Percentiles rank a stretch among this genome's conserved stretches.
Evolutionary conservation across 2,113 vertebrate genomes (phyloP).

Genomic region (Orthonyx spaldingii): DNA sequence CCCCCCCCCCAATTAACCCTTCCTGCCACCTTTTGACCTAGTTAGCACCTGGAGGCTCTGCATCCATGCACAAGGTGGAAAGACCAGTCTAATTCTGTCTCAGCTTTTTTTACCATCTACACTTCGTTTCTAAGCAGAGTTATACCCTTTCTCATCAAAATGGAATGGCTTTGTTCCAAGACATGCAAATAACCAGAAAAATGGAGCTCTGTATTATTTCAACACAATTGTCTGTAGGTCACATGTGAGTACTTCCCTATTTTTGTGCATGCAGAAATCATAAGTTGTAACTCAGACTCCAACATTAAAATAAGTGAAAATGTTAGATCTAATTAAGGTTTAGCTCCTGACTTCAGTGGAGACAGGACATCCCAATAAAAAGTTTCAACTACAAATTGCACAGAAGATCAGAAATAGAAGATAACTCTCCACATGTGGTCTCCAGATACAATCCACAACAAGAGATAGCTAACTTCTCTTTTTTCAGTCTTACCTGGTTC

Average conservation of each 20-base stretch:
- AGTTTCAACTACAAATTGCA: not conserved
- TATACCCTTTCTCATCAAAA: not conserved
- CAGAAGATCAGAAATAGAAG: not conserved
- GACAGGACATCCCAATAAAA: not conserved
- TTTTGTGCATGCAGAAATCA: not conserved
- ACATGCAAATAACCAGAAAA: not conserved
- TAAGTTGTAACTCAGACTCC: not conserved
- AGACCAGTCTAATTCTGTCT: not conserved
- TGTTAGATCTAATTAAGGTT: not conserved
- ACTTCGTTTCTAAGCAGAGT: not conserved
- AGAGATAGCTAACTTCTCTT: not conserved
- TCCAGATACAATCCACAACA: not conserved
- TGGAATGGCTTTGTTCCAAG: not conserved
- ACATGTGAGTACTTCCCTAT: not conserved
- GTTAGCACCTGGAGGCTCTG: not conserved
- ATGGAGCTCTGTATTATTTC: not conserved
- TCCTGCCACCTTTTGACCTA: not conserved
- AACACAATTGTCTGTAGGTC: not conserved
- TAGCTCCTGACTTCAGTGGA: not conserved
- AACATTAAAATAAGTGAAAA: not conserved
- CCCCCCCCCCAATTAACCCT: not conserved
- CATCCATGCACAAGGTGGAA: not conserved
- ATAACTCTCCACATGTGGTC: not conserved
- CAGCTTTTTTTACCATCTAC: not conserved
- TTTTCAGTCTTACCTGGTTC: slow-evolving; percentile 76